Evolutionary conservation across 2,888 invertebrate genomes (phyloP).

Genomic region (Nomada flava): DNA sequence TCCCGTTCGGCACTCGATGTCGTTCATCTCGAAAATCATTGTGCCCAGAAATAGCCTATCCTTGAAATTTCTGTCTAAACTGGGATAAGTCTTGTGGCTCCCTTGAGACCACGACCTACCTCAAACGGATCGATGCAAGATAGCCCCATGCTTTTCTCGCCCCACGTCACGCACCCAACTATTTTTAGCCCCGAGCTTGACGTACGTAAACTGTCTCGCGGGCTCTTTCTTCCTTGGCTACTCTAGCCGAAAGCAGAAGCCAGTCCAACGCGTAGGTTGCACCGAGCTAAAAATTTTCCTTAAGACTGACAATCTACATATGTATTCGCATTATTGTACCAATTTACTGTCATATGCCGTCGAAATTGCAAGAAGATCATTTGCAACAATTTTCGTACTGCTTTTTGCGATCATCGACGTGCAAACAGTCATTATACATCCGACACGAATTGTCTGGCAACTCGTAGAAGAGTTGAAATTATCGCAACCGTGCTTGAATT

Average conservation of each 20-base stretch:
- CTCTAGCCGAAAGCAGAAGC: too few species aligned
- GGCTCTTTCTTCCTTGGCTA: background rate
- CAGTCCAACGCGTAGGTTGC: too few species aligned
- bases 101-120: constrained; percentile 81
- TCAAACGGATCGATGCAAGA: constrained; percentile 82
- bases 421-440: too few species aligned
- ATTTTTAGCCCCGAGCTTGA: constrained; percentile 73
- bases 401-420: constrained; percentile 24
- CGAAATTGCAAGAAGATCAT: constrained; percentile 40
- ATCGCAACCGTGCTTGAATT: too few species aligned
- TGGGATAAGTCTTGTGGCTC: constrained; percentile 80
- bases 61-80: constrained; percentile 78
- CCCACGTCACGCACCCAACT: constrained; percentile 69
- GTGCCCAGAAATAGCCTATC: too few species aligned
- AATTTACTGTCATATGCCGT: background rate
- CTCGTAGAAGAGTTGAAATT: too few species aligned
- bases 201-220: constrained; percentile 35
- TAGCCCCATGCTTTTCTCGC: constrained; percentile 76
- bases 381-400: constrained; percentile 21
- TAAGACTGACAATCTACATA: too few species aligned
- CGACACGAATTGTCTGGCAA: too few species aligned
- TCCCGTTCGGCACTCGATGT: background rate
- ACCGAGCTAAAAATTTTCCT: too few species aligned
- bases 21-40: too few species aligned
- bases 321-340: too few species aligned